Percentiles rank a stretch among this genome's conserved stretches.
phyloP scores from a whole-genome alignment of 2,888 invertebrate species.

The Schizaphis graminum region DNA sequence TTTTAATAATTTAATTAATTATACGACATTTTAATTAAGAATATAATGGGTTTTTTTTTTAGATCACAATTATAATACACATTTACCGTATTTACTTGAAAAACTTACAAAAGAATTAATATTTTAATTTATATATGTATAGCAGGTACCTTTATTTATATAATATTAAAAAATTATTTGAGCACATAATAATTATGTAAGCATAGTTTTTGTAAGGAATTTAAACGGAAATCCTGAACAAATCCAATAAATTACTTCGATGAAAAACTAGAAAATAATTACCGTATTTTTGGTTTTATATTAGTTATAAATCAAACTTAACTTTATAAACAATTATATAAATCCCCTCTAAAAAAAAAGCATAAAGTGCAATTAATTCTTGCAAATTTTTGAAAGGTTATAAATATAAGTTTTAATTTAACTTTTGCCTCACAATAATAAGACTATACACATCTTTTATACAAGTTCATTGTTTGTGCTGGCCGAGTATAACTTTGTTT shows the following conservation, averaged over 20 bases:
- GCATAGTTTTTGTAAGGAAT: background rate
- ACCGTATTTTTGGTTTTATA: background rate
- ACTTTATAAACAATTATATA: background rate
- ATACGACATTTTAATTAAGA: background rate
- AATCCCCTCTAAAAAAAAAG: background rate
- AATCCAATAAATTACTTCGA: slow-evolving; percentile 14
- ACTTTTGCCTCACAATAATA: background rate
- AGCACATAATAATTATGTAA: background rate
- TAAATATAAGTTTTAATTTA: slow-evolving; percentile 49
- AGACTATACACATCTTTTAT: slow-evolving; percentile 6
- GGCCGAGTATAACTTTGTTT: background rate
- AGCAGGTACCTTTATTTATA: background rate
- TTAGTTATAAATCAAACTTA: slow-evolving; percentile 32
- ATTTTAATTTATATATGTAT: background rate
- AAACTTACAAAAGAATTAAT: background rate
- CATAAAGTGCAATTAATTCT: background rate
- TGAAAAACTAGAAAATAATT: background rate
- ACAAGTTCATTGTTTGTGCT: slow-evolving; percentile 4
- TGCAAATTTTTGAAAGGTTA: background rate
- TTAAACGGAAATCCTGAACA: background rate
- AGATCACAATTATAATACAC: background rate
- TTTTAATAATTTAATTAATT: background rate
- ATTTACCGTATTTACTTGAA: background rate
- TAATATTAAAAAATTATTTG: background rate
- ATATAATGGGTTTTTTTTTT: background rate